Percentiles rank a stretch among this genome's conserved stretches.
phyloP scores from a whole-genome alignment of 2,888 invertebrate genomes.

The Gymnosoma rotundatum region DNA sequence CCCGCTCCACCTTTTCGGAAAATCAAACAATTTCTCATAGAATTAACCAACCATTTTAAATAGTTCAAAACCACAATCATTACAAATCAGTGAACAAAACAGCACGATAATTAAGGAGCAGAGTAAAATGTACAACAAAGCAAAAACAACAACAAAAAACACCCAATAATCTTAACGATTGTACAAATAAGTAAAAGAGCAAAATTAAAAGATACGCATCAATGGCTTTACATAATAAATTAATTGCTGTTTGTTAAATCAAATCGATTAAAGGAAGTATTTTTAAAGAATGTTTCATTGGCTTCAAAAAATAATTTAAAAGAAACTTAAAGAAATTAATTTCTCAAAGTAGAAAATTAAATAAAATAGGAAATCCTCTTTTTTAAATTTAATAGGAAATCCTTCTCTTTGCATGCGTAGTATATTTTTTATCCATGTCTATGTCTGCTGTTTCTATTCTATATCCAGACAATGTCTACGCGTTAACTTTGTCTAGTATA shows the following conservation, averaged over 20 bases:
- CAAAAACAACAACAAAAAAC: not conserved
- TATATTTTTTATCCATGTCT: no score
- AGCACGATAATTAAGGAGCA: slow-evolving; percentile 43
- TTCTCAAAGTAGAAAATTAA: no score
- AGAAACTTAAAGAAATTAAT: no score
- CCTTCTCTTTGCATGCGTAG: no score
- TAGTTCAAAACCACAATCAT: slow-evolving; percentile 46
- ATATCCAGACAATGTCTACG: no score
- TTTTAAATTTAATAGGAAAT: no score
- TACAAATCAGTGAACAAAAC: slow-evolving; percentile 49
- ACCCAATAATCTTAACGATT: not conserved
- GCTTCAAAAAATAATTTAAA: no score
- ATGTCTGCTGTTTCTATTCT: no score
- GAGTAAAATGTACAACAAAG: not conserved
- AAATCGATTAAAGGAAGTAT: not conserved
- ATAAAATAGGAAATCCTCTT: no score
- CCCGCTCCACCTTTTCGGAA: not conserved
- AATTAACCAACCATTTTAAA: slow-evolving; percentile 24
- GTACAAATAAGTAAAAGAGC: not conserved
- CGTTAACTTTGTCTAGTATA: no score
- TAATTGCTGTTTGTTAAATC: not conserved
- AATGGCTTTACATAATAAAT: not conserved
- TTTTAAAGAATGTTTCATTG: not conserved
- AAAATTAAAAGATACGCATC: slow-evolving; percentile 12
- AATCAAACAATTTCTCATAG: slow-evolving; percentile 43